Percentiles rank a stretch among this genome's conserved stretches.
Conservation (phyloP, 1,140 invertebrate genomes). For the Brevipalpus yothersi region DNA sequence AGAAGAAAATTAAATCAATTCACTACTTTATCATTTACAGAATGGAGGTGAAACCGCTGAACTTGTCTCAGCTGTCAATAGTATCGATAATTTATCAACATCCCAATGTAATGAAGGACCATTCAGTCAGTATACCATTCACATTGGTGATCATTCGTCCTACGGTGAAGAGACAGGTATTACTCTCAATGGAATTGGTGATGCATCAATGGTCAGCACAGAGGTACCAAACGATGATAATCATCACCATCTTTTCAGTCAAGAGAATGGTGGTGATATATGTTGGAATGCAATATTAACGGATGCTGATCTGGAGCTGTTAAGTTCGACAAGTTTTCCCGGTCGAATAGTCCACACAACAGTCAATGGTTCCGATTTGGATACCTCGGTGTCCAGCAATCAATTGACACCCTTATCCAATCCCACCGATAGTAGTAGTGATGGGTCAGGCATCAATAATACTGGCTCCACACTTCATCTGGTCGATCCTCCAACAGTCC, state of each 20-base stretch:
- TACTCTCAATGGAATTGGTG: too few relatives aligned
- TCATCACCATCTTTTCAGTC: neutral
- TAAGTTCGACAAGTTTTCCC: constrained; percentile 7
- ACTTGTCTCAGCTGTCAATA: constrained; percentile 5
- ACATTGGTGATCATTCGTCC: too few relatives aligned
- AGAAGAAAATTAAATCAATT: neutral
- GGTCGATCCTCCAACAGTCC: neutral
- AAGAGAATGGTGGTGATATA: constrained; percentile 15
- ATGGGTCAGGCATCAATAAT: neutral
- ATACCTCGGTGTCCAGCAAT: too few relatives aligned
- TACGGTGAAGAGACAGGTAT: too few relatives aligned
- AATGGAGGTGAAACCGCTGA: neutral
- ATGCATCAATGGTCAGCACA: too few relatives aligned
- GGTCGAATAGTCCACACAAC: neutral
- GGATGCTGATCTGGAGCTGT: constrained; percentile 19
- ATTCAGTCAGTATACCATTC: too few relatives aligned
- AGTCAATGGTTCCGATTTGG: neutral
- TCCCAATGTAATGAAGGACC: too few relatives aligned
- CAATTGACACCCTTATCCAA: too few relatives aligned
- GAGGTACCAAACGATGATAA: neutral
- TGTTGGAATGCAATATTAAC: constrained; percentile 25
- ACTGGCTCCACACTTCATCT: neutral
- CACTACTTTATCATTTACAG: neutral
- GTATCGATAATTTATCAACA: neutral
- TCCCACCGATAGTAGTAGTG: too few relatives aligned